A percentile compares a stretch with the other conserved stretches of the same genome.
Conservation (phyloP, 2,113 vertebrate species). For the Progne subis region DNA sequence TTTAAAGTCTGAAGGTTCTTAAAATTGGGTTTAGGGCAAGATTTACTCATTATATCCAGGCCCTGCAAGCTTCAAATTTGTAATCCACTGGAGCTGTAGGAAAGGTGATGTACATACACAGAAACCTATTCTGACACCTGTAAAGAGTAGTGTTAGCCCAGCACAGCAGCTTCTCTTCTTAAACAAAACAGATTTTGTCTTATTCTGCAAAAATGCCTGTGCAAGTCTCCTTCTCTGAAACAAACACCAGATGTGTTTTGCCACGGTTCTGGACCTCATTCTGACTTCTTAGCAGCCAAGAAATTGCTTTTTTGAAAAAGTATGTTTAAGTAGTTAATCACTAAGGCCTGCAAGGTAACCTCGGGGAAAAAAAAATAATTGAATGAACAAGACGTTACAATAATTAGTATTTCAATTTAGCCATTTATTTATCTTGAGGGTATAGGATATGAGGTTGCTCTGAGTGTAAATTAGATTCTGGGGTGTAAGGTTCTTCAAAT, state of each 20-base stretch:
- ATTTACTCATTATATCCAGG: background rate
- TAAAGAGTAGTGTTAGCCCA: background rate
- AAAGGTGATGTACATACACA: conserved; percentile 8
- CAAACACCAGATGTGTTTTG: background rate
- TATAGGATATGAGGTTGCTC: background rate
- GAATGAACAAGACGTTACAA: conserved; percentile 4
- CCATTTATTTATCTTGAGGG: conserved; percentile 4
- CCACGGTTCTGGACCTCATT: background rate
- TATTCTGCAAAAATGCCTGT: background rate
- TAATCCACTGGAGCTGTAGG: background rate
- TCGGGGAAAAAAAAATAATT: background rate
- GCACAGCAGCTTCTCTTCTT: background rate
- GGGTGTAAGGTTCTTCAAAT: background rate
- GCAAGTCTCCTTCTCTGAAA: background rate
- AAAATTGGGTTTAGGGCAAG: background rate
- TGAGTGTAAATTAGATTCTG: background rate
- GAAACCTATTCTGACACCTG: background rate
- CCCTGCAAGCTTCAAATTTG: background rate
- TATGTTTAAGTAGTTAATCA: conserved; percentile 4
- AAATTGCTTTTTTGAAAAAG: conserved; percentile 30
- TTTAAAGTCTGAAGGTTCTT: background rate
- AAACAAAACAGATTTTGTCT: background rate
- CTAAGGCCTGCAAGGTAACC: conserved; percentile 16
- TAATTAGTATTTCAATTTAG: conserved; percentile 32
- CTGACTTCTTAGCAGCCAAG: conserved; percentile 15